Evolutionary conservation across 2,888 invertebrate species (phyloP), one percentile per base, ranked within the genome.

Genomic region (Nomada hirtipes): DNA sequence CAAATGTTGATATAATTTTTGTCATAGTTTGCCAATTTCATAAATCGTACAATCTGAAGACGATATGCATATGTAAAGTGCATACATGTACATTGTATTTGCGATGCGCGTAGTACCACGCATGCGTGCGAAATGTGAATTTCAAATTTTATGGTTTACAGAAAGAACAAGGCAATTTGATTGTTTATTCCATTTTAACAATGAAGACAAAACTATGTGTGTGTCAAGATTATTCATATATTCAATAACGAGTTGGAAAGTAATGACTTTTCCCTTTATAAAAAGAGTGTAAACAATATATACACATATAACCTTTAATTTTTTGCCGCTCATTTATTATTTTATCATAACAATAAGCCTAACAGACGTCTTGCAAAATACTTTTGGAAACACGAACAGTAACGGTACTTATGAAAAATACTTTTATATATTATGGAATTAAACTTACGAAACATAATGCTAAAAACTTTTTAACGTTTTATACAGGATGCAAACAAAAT

Each of bases 161-260:
- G 44, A 11, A 15, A 50, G 26, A 42, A 10, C 64, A 50, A 44
- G 20, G 0, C 50, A 36, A 57, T 59, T 44, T n/a, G 26, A 3
- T 23, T 23, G 26, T 1, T 20, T 59, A 44, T 53, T 29, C 11
- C 15, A 44, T 68, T 70, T 36, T 36, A 36, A 36, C 7, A 36
- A 76, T 50, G n/a, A 13, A 52, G 53, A 20, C 71, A 55, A 15
- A 84, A 52, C 11, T 26, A 86, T 84, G 83, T 76, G 68, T 60
- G 86, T 63, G 20, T 79, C 23, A 26, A 77, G 82, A 87, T 84
- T 15, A 89, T 81, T 26, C 84, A 89, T 61, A 84, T 90, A 76
- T 89, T 86, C 4, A 88, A 86, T 65, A 84, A 85, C 0, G 85
- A 89, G 4, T 77, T 79, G 0, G 76, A 86, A 11, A 82, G 80